Percentiles rank a stretch among this genome's conserved stretches.
These are phyloP conservation scores for Tiphia femorata DNA, from an alignment of 2,888 invertebrate genomes.

Conservation along the genomic window DNA sequence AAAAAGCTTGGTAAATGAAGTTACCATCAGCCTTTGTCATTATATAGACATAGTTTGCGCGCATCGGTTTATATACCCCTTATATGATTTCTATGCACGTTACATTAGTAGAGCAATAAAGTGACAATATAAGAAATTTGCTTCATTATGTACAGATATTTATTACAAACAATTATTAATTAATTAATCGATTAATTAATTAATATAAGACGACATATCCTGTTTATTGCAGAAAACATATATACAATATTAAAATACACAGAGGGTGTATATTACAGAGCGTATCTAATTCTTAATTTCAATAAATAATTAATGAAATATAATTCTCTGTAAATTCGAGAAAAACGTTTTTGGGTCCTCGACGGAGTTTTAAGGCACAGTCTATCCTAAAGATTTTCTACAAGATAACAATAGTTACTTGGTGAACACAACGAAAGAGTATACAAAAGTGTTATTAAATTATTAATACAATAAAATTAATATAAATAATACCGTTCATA, in stretches of 20 bases:
- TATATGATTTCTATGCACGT: too few relatives aligned
- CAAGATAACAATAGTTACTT: constrained; percentile 53
- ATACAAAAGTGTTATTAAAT: constrained; percentile 52
- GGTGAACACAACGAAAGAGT: constrained; percentile 52
- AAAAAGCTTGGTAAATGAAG: too few relatives aligned
- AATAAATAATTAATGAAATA: constrained; percentile 39
- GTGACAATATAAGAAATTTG: too few relatives aligned
- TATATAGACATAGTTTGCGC: too few relatives aligned
- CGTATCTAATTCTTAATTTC: constrained; percentile 24
- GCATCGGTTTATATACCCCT: too few relatives aligned
- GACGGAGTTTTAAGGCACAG: constrained; percentile 46
- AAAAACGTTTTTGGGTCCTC: constrained; percentile 29
- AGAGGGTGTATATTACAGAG: constrained; percentile 38
- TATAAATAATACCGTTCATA: constrained; percentile 58
- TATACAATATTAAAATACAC: constrained; percentile 51
- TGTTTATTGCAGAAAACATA: constrained; percentile 48
- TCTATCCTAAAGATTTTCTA: constrained; percentile 49
- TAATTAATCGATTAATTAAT: too few relatives aligned
- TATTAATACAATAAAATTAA: constrained; percentile 51
- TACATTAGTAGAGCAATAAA: too few relatives aligned
- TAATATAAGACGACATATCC: constrained; percentile 36
- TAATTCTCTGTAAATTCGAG: constrained; percentile 26
- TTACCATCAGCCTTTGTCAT: too few relatives aligned
- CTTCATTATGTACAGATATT: too few relatives aligned
- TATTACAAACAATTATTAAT: too few relatives aligned